Percentiles rank a stretch among this genome's conserved stretches.
Conservation (phyloP, 2,797 vertebrate genomes). For the Buphagus erythrorhynchus region DNA sequence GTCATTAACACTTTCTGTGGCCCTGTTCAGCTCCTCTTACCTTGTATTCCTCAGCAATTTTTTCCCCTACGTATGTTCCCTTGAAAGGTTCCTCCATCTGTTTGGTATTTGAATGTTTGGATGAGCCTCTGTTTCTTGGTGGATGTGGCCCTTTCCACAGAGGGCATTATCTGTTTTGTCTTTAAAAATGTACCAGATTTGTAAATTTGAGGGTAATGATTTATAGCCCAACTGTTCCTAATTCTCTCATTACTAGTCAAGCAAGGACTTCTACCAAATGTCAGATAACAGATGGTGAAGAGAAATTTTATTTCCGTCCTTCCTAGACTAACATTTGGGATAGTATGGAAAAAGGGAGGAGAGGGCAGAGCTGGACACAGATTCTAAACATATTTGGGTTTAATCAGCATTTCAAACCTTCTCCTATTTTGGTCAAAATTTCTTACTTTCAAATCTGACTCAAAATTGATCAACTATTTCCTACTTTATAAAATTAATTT, state of each 20-base stretch:
- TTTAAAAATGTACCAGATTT: background rate
- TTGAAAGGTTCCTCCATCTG: conserved; percentile 15
- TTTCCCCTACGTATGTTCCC: background rate
- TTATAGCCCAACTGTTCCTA: background rate
- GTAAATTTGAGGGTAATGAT: background rate
- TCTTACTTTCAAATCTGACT: background rate
- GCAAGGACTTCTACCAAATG: conserved; percentile 6
- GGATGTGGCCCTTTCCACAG: background rate
- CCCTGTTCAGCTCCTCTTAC: background rate
- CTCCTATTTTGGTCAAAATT: background rate
- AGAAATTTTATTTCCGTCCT: background rate
- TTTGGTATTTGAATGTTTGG: background rate
- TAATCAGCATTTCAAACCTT: background rate
- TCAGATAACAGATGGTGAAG: conserved; percentile 13
- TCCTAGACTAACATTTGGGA: background rate
- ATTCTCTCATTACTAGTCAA: background rate
- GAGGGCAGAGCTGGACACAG: background rate
- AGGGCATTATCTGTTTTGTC: background rate
- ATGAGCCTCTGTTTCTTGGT: background rate
- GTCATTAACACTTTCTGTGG: background rate
- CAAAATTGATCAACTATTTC: background rate
- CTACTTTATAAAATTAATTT: background rate
- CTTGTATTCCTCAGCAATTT: background rate
- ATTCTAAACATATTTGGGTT: background rate
- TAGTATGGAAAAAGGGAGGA: background rate